Base-by-base conservation (phyloP, 2,113 vertebrate species). In the Dryoscopus gambensis region DNA sequence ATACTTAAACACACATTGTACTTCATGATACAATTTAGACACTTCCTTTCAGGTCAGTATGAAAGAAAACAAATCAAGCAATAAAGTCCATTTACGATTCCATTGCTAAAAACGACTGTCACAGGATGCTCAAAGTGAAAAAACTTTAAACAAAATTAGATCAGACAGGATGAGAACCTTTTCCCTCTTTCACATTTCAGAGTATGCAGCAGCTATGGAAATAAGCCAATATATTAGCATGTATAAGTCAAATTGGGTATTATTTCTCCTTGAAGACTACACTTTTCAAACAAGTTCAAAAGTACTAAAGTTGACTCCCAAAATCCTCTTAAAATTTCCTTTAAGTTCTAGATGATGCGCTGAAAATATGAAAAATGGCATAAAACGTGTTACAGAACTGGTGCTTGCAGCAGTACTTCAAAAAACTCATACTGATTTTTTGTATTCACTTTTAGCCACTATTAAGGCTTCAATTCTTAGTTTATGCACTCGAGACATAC, bases 101-200 rank as follows among this genome's bases (percentile, higher is more conserved):
- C 57, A 25, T 28, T 88, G 76, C 84, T 95, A 95, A 95, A 95
- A 95, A 89, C 62, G 7, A 87, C 56, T 81, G 15, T 30, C 60
- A 93, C 89, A 81, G 78, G 81, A 93, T 94, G 69, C 64, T 74
- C 67, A 77, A 84, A 70, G 39, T 37, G 64, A 93, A 95, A 87
- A 80, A 80, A 78, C 35, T 63, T 76, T 28, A 67, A 85, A 46
- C 30, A 67, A 92, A 84, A 94, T 88, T 88, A 93, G 46, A 74
- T 90, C 68, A 93, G 39, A 88, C 59, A 92, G 83, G 90, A 92
- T 86, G 49, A 93, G 55, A 62, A 86, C 50, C 50, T 90, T 63
- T 59, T 50, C 47, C 67, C 68, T 86, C 60, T 81, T 56, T 55
- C 60, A 47, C 39, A 47, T 60, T 91, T 91, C 13, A 7, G 37